Evolutionary conservation across 2,113 vertebrate species (phyloP), one percentile per base, ranked within the genome.

Genomic region (Uria lomvia): DNA sequence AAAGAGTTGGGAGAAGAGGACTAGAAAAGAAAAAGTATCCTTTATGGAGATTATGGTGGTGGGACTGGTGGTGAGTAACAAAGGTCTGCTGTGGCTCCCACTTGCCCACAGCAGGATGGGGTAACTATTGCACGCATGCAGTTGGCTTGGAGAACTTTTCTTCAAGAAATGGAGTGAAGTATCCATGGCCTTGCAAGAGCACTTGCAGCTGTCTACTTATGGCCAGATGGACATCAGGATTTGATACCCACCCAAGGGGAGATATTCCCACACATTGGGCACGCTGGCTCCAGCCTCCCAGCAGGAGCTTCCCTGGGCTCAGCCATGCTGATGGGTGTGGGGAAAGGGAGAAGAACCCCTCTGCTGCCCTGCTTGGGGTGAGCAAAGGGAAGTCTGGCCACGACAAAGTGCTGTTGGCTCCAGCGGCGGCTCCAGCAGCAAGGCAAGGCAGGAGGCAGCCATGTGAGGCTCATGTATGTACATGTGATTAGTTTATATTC

Each of bases 281-380:
- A 29, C 0, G 0, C 36, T 50, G 40, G 5, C 9, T 81, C 15
- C 66, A 81, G 42, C 22, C 34, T 47, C 12, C 16, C 0, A 0
- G 12, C 29, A 9, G 40, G 32, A 15, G 19, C 5, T 59, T 78
- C 12, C 19, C 13, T 5, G 0, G 2, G 36, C 27, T 71, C 17
- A 49, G 13, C 3, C 1, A 0, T 23, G 13, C 14, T 0, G 1
- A 24, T 26, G 1, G 11, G 3, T 7, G 4, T n/a, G 32, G 15
- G 26, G 34, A 38, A 68, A 52, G 1, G 29, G 34, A 5, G 18
- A 62, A 21, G 10, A 22, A 3, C 6, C 4, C 15, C 23, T 66
- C 29, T 78, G 68, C 52, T 89, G 42, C 43, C 26, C 14, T 47
- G 8, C 11, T 36, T 50, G n/a, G 13, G 22, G 20, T 15, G 16